Conservation (phyloP, 35 echinoderm and acorn worm species). For the Acanthaster planci region DNA sequence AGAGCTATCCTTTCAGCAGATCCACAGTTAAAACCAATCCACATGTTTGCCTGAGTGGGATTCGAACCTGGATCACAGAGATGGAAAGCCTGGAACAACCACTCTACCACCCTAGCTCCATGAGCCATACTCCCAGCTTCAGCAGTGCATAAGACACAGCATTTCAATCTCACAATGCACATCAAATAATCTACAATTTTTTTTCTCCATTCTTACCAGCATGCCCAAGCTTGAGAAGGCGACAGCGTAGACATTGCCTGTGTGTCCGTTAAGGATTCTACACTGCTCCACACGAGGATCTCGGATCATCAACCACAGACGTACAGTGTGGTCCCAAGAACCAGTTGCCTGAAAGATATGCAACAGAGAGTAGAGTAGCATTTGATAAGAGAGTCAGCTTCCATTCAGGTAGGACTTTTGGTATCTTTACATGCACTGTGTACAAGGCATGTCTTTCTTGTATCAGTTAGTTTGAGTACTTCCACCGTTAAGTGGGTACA, state of each 20-base stretch:
- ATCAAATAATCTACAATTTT: too few species aligned
- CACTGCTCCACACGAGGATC: slow-evolving; percentile 35
- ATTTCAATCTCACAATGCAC: too few species aligned
- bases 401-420: not conserved
- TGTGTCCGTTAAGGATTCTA: slow-evolving; percentile 77
- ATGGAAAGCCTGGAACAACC: too few species aligned
- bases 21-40: too few species aligned
- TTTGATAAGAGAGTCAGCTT: not conserved
- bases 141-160: too few species aligned
- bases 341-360: slow-evolving; percentile 74
- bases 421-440: not conserved
- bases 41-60: too few species aligned
- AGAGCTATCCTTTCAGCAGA: too few species aligned
- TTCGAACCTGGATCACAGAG: too few species aligned
- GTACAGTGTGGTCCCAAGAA: slow-evolving; percentile 86
- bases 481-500: too few species aligned
- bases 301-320: slow-evolving; percentile 63
- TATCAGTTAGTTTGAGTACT: not conserved
- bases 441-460: not conserved
- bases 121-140: too few species aligned
- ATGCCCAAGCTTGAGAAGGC: slow-evolving; percentile 85
- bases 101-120: too few species aligned
- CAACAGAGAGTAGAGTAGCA: not conserved
- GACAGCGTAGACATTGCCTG: slow-evolving; percentile 65
- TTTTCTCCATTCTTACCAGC: slow-evolving; percentile 54